Evolutionary conservation across 2,888 invertebrate species (phyloP).

Genomic region (Calliphora vomitoria): DNA sequence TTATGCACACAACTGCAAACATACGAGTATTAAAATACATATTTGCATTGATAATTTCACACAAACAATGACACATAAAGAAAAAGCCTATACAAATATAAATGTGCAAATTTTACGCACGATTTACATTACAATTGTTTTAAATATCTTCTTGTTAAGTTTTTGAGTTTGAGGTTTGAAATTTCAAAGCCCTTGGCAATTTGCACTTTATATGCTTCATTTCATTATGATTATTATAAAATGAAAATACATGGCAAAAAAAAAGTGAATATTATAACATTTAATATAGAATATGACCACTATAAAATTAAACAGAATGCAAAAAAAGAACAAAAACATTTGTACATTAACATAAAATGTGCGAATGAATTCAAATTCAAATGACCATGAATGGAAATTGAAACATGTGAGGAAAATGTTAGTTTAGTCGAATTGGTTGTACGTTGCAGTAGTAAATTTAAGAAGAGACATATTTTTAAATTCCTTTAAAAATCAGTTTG

Average conservation of each 20-base stretch:
- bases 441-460: no score
- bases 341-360: neutral
- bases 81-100: neutral
- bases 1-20: neutral
- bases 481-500: no score
- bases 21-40: neutral
- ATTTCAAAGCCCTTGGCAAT: conserved; percentile 59
- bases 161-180: conserved; percentile 54
- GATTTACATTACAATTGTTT: conserved; percentile 65
- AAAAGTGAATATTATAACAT: conserved; percentile 11
- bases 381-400: conserved; percentile 16
- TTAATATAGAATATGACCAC: conserved; percentile 44
- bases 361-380: conserved; percentile 1
- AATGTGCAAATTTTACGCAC: conserved; percentile 66
- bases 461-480: no score
- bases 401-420: neutral
- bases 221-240: conserved; percentile 58
- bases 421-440: no score
- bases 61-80: neutral
- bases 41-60: conserved; percentile 32
- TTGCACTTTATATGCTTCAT: conserved; percentile 70
- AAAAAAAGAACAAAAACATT: neutral
- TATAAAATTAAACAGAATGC: conserved; percentile 48
- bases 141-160: conserved; percentile 52
- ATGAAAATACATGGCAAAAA: conserved; percentile 9